These are phyloP conservation scores for Fopius arisanus DNA, from an alignment of 1,140 invertebrate genomes.

Conservation along the genomic window DNA sequence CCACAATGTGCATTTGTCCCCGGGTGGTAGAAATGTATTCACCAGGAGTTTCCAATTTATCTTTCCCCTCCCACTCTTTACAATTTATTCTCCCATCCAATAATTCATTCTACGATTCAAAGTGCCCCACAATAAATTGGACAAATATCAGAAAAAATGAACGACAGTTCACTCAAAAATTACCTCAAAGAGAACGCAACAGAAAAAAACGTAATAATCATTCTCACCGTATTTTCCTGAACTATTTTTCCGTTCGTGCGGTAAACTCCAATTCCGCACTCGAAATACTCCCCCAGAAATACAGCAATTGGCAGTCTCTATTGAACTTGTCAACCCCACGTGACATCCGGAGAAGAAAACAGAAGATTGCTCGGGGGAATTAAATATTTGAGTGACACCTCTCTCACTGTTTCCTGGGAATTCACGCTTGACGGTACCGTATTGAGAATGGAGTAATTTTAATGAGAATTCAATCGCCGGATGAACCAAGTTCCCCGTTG, in stretches of 20 bases:
- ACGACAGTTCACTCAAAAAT: too few species aligned
- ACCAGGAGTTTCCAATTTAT: too few species aligned
- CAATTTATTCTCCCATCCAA: background rate
- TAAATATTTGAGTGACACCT: constrained; percentile 10
- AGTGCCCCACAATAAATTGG: background rate
- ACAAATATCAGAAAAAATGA: background rate
- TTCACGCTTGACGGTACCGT: background rate
- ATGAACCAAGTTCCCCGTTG: background rate
- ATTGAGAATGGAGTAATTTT: background rate
- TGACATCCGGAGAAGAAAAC: background rate
- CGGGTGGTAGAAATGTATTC: too few species aligned
- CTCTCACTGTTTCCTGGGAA: background rate
- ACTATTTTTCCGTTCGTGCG: too few species aligned
- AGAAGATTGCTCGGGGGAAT: background rate
- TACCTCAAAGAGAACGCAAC: too few species aligned
- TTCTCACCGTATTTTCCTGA: too few species aligned
- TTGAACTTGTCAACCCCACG: background rate
- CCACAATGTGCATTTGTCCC: too few species aligned
- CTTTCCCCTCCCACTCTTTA: too few species aligned
- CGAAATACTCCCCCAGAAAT: background rate
- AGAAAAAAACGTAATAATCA: too few species aligned
- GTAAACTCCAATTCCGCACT: background rate
- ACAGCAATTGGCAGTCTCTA: background rate
- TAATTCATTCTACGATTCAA: background rate
- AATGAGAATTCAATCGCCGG: background rate